A percentile compares a stretch with the other conserved stretches of the same genome.
Conservation (phyloP, 1,140 invertebrate species). For the Potamilus streckersoni region DNA sequence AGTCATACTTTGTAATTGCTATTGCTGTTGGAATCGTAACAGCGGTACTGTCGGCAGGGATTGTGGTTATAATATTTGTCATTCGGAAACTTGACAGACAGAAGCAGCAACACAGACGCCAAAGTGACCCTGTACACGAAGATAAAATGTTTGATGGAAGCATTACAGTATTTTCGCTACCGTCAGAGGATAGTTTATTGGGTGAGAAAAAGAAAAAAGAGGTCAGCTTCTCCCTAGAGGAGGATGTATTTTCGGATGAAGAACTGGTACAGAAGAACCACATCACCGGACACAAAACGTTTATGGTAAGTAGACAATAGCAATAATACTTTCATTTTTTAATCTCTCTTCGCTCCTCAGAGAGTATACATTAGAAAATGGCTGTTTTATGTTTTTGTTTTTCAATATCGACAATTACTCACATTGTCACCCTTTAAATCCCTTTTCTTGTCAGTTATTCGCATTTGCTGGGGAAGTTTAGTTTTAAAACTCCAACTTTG, state of each 20-base stretch:
- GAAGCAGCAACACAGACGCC: conserved; percentile 15
- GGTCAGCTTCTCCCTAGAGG: conserved; percentile 30
- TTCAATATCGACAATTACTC: too few species aligned
- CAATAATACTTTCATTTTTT: too few species aligned
- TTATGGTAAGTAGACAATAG: conserved; percentile 20
- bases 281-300: not conserved
- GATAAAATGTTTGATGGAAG: conserved; percentile 31
- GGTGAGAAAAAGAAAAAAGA: conserved; percentile 29
- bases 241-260: conserved; percentile 33
- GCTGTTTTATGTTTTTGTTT: too few species aligned
- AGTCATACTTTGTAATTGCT: conserved; percentile 26
- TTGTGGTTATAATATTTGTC: conserved; percentile 24
- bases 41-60: conserved; percentile 24
- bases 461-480: too few species aligned
- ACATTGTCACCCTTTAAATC: too few species aligned
- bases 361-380: too few species aligned
- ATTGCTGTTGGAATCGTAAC: conserved; percentile 28
- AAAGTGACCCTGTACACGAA: conserved; percentile 13
- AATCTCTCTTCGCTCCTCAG: too few species aligned
- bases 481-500: too few species aligned
- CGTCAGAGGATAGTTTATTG: conserved; percentile 29
- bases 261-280: conserved; percentile 20
- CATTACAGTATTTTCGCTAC: conserved; percentile 31
- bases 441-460: too few species aligned
- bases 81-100: conserved; percentile 26